Base-by-base conservation (phyloP, 2,888 invertebrate genomes). In the Drosophila koepferae region DNA sequence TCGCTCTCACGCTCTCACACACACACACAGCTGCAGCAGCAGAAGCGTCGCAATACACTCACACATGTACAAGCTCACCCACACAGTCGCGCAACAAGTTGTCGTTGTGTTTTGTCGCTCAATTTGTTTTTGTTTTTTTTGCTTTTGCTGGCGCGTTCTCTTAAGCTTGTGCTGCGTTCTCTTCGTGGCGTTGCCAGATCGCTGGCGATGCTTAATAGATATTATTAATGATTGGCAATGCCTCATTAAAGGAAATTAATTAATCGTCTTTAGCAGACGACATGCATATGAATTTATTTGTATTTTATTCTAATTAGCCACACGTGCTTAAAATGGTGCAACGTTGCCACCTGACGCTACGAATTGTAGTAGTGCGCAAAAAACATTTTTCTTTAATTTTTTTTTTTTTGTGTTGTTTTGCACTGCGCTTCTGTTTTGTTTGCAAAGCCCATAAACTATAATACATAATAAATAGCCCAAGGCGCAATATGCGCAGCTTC, bases 401-500 rank as follows among this genome's bases (percentile, higher is more conserved):
- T 54, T 53, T n/a, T n/a, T n/a, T 2, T 10, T 54, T 53, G 16
- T 40, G 16, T 38, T 54, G 38, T 74, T 68, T 70, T 63, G 72
- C 63, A 49, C 14, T 62, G 41, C 54, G 66, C 61, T 84, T 73
- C 66, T 81, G 62, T 71, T 62, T 66, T 80, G 76, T 63, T 68
- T 70, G 77, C 72, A 49, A 61, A 62, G 53, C 72, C 72, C 78
- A 67, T 70, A 85, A 79, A 85, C 75, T 65, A 74, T 72, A 84
- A 80, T 86, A 84, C 81, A 79, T 81, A 89, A 87, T 87, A 89
- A 87, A 82, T 85, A 80, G 74, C 73, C 72, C 79, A 81, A 81
- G 87, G 85, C 87, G 90, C 88, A 87, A 85, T 89, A 85, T 87
- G 85, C 87, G 84, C 89, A 85, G 84, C 84, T 85, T 89, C 90